Conservation (phyloP, 2,888 invertebrate genomes). For the Hypena proboscidalis region DNA sequence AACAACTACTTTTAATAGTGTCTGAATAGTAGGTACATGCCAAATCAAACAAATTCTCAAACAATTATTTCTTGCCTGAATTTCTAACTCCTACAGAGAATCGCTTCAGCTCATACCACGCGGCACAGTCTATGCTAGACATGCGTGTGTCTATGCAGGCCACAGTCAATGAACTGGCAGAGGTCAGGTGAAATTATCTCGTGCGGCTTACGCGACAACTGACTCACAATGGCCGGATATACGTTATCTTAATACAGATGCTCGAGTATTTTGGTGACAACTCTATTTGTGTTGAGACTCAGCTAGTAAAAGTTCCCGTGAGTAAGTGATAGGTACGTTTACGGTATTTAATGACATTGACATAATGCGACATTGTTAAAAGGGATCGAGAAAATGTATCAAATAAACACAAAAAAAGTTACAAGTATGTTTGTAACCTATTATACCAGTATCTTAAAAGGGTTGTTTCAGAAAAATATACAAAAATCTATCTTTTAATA, state of each 20-base stretch:
- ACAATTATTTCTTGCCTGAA: too few relatives aligned
- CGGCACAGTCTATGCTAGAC: conserved; percentile 60
- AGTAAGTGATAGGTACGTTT: neutral
- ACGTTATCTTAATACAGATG: conserved; percentile 63
- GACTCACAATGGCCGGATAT: conserved; percentile 77
- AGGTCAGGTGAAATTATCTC: conserved; percentile 85
- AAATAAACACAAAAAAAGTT: too few relatives aligned
- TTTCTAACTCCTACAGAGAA: neutral
- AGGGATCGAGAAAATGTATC: too few relatives aligned
- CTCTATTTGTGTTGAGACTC: conserved; percentile 31
- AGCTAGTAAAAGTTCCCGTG: neutral
- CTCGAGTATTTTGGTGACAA: conserved; percentile 60
- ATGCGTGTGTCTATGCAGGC: conserved; percentile 81
- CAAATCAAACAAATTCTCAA: too few relatives aligned
- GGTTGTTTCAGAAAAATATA: too few relatives aligned
- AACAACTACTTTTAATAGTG: too few relatives aligned
- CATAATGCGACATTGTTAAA: too few relatives aligned
- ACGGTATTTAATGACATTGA: too few relatives aligned
- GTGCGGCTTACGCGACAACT: conserved; percentile 76
- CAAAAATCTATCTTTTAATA: too few relatives aligned
- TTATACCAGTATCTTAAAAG: too few relatives aligned
- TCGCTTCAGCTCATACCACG: conserved; percentile 26
- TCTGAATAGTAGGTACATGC: too few relatives aligned
- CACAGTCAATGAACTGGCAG: conserved; percentile 83
- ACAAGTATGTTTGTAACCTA: too few relatives aligned